Conservation (phyloP, 2,797 vertebrate genomes). For the Eulemur rubriventer region DNA sequence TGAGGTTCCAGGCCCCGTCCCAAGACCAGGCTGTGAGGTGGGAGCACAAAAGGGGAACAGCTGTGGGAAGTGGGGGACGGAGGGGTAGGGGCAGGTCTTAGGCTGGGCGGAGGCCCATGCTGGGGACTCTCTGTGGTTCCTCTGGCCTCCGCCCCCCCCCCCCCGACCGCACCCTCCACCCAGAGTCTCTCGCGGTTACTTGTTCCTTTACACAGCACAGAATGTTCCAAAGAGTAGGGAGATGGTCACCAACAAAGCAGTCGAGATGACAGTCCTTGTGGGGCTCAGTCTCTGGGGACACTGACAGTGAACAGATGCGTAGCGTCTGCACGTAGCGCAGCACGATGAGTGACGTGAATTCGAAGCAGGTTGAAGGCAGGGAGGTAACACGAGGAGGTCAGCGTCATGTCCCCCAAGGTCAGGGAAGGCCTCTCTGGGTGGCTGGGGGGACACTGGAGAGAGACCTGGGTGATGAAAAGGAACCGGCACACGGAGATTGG, state of each 20-base stretch:
- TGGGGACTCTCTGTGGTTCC: neutral
- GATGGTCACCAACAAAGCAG: neutral
- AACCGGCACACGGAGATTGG: neutral
- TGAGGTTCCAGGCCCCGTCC: neutral
- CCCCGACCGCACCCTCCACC: neutral
- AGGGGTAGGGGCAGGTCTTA: neutral
- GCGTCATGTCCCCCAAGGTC: neutral
- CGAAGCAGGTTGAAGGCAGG: neutral
- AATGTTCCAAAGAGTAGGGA: neutral
- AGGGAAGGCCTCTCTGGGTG: neutral
- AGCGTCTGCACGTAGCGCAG: neutral
- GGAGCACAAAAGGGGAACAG: too few species aligned
- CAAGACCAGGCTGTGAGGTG: neutral
- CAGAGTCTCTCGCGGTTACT: neutral
- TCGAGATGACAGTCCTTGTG: accelerated
- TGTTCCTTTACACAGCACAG: neutral
- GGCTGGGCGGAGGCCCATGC: accelerated
- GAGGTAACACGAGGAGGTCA: too few species aligned
- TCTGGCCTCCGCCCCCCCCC: neutral
- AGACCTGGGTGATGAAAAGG: neutral
- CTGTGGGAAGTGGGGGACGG: neutral
- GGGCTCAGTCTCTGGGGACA: neutral
- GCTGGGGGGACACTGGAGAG: neutral
- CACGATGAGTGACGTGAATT: neutral
- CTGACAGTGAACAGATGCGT: neutral